Evolutionary conservation across 2,113 vertebrate genomes (phyloP).

Genomic region (Leucopsar rothschildi): DNA sequence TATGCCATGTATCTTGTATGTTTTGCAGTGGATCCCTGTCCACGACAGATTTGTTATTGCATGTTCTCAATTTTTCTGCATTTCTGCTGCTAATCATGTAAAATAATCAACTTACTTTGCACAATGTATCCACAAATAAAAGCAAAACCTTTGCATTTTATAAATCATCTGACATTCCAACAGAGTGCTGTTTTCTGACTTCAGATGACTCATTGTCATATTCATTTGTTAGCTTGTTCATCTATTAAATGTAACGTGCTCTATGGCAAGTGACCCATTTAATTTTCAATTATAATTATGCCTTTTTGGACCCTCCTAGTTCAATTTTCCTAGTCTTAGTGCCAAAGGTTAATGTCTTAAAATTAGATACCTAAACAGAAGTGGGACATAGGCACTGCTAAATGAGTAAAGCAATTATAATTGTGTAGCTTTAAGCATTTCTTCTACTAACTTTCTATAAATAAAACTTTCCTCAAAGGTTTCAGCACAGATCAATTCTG

Average conservation of each 20-base stretch:
- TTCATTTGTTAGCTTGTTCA: conserved; percentile 37
- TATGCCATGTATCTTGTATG: background rate
- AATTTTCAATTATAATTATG: conserved; percentile 8
- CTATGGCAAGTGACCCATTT: conserved; percentile 19
- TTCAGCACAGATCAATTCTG: background rate
- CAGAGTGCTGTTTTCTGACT: conserved; percentile 14
- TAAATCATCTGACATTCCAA: conserved; percentile 41
- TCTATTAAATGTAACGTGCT: background rate
- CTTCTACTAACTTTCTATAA: background rate
- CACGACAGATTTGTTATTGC: background rate
- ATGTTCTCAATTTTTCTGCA: background rate
- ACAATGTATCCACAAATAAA: conserved; percentile 23
- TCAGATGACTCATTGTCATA: conserved; percentile 53
- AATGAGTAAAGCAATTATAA: background rate
- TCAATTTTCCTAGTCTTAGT: background rate
- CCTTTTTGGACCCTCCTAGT: background rate
- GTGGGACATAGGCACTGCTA: background rate
- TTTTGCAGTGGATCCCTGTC: background rate
- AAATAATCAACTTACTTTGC: background rate
- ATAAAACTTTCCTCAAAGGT: background rate
- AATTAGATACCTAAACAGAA: background rate
- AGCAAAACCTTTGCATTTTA: background rate
- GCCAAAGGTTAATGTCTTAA: conserved; percentile 7
- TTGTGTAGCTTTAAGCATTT: background rate
- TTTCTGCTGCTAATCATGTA: background rate